A percentile compares a stretch with the other conserved stretches of the same genome.
phyloP scores from a whole-genome alignment of 1,140 invertebrate species.

The Drosophila suzukii region DNA sequence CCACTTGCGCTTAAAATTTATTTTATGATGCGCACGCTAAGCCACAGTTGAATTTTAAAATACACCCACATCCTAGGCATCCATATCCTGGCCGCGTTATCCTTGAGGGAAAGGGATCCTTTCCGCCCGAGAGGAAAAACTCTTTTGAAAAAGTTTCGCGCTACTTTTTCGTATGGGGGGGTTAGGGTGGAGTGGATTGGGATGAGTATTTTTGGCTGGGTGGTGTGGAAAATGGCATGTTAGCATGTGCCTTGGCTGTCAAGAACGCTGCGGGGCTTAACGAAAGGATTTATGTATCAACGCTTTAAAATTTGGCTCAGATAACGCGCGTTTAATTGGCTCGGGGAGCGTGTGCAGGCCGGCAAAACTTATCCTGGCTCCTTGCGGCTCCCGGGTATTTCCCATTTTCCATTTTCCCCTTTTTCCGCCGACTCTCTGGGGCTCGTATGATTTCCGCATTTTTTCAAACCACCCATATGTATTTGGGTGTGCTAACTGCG shows the following conservation, averaged over 20 bases:
- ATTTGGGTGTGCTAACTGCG: slow-evolving; percentile 54
- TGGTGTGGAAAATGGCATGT: slow-evolving; percentile 80
- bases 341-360: slow-evolving; percentile 60
- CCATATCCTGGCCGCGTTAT: slow-evolving; percentile 61
- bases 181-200: not conserved
- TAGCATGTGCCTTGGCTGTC: slow-evolving; percentile 83
- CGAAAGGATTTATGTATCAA: slow-evolving; percentile 84
- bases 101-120: slow-evolving; percentile 65
- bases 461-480: slow-evolving; percentile 40
- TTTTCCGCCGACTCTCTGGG: slow-evolving; percentile 34
- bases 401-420: not conserved
- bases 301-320: slow-evolving; percentile 84
- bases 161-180: slow-evolving; percentile 51
- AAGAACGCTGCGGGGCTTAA: slow-evolving; percentile 83
- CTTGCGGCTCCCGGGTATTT: slow-evolving; percentile 25
- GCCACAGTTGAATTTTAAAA: slow-evolving; percentile 83
- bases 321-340: slow-evolving; percentile 84
- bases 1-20: slow-evolving; percentile 82
- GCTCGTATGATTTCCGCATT: slow-evolving; percentile 47
- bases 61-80: slow-evolving; percentile 55
- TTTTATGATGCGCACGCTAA: slow-evolving; percentile 83
- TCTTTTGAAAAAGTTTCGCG: slow-evolving; percentile 80
- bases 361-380: slow-evolving; percentile 48
- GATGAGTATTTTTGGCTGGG: slow-evolving; percentile 11
- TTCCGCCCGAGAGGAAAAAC: slow-evolving; percentile 65